Evolutionary conservation across 2,888 invertebrate genomes (phyloP).

Genomic region (Dryomyza anilis): DNA sequence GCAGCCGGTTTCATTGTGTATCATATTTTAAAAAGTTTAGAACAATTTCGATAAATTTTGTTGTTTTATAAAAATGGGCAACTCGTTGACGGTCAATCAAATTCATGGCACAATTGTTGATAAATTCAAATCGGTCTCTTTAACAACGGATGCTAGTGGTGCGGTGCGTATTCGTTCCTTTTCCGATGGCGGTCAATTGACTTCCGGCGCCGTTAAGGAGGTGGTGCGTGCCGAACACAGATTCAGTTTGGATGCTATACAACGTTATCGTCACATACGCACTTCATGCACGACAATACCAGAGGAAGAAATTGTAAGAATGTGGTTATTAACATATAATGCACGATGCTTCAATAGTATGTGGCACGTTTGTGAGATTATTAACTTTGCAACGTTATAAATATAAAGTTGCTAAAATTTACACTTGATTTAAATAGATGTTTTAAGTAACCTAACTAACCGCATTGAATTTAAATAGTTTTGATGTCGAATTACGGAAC

Average conservation of each 20-base stretch:
- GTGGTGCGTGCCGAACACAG: conserved; percentile 51
- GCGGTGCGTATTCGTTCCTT: conserved; percentile 53
- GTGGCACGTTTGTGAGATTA: too few relatives aligned
- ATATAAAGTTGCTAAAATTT: too few relatives aligned
- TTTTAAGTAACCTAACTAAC: too few relatives aligned
- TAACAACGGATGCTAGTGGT: conserved; percentile 52
- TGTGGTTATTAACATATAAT: too few relatives aligned
- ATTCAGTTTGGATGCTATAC: conserved; percentile 48
- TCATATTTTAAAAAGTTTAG: neutral
- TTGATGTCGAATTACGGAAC: too few relatives aligned
- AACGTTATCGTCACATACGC: conserved; percentile 50
- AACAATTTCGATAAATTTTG: neutral
- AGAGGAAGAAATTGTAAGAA: conserved; percentile 54
- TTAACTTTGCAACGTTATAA: too few relatives aligned
- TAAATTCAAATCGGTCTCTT: conserved; percentile 51
- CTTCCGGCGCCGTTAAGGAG: conserved; percentile 42
- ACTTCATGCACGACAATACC: conserved; percentile 55
- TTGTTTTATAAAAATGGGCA: conserved; percentile 43
- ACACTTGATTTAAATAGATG: too few relatives aligned
- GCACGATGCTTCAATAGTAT: too few relatives aligned
- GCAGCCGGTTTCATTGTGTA: conserved; percentile 38
- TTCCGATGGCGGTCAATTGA: conserved; percentile 50
- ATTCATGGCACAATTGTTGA: conserved; percentile 53
- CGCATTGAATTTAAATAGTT: too few relatives aligned
- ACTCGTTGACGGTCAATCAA: conserved; percentile 50